These are phyloP conservation scores for Amphipoea oculea DNA, from an alignment of 2,888 invertebrate genomes.

Conservation along the genomic window DNA sequence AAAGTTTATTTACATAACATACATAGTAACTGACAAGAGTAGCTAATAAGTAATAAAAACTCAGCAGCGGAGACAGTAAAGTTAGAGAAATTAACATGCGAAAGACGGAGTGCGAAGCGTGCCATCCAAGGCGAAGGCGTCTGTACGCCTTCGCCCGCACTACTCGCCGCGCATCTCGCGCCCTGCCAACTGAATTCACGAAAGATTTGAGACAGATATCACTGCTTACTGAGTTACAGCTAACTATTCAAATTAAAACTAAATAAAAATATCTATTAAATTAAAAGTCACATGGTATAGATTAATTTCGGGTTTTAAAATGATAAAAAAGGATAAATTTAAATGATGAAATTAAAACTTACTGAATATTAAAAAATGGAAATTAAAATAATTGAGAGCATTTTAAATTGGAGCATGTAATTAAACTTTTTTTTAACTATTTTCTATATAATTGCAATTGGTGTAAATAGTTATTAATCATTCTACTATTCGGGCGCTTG, in stretches of 20 bases:
- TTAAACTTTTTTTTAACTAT: constrained; percentile 39
- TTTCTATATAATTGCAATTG: constrained; percentile 31
- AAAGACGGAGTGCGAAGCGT: constrained; percentile 52
- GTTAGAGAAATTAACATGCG: constrained; percentile 59
- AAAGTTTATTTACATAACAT: constrained; percentile 89
- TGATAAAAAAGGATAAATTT: constrained; percentile 51
- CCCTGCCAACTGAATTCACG: constrained; percentile 65
- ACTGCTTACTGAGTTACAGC: constrained; percentile 79
- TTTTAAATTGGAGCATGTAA: constrained; percentile 47
- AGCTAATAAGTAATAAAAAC: constrained; percentile 82
- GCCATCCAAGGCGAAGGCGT: constrained; percentile 18
- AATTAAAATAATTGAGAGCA: constrained; percentile 47
- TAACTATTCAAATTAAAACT: constrained; percentile 79
- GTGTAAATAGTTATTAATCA: constrained; percentile 42
- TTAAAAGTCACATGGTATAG: constrained; percentile 71
- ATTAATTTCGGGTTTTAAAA: constrained; percentile 56
- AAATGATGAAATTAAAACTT: constrained; percentile 61
- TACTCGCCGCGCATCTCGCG: constrained; percentile 48
- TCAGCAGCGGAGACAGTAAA: constrained; percentile 74
- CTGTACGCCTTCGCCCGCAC: constrained; percentile 46
- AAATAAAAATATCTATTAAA: constrained; percentile 81
- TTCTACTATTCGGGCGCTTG: constrained; percentile 35
- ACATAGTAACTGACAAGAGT: constrained; percentile 84
- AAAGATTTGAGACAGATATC: constrained; percentile 77
- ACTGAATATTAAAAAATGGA: constrained; percentile 57